Evolutionary conservation across 2,888 invertebrate species (phyloP), one percentile per base, ranked within the genome.

Genomic region (Coleophora flavipennella): DNA sequence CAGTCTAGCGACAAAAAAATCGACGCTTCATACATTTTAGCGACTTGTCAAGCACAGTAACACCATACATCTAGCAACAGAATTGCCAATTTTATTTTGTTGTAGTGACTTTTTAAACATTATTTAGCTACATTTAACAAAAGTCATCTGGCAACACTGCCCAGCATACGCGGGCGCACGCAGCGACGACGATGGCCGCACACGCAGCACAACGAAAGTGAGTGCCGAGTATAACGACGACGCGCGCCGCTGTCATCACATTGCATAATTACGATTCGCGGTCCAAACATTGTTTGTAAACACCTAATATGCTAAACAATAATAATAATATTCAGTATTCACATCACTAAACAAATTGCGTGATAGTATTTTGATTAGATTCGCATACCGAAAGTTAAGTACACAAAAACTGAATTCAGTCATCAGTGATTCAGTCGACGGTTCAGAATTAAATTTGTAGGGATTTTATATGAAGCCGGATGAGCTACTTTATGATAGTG

Each of bases 211-310:
- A 81, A 72, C 65, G 84, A 84, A 83, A 83, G 84, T 80, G 80
- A 81, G 73, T 64, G 75, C 67, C 20, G 12, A 12, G 26, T 28
- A 3, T 20, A 29, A 2, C 57, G 51, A 47, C 42, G 61, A 62
- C 57, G 50, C 20, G 54, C 48, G 62, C 67, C 63, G 63, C 71
- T 78, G 81, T 80, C 81, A 73, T 73, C 70, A 54, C 51, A 56
- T 84, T 83, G 80, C 81, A 80, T 83, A 83, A 81, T 79, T 81
- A 6, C 20, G 20, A 79, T 65, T 63, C 62, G 67, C 78, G 66
- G 74, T 71, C 70, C 67, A 50, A 72, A 67, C 66, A 77, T 75
- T 84, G 83, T 83, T 83, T 83, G 79, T 80, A 81, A 83, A 83
- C 80, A 83, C 62, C 65, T 60, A 67, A 72, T 71, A 65, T 68